Evolutionary conservation across 1,140 invertebrate genomes (phyloP).

Genomic region (Drosophila asahinai): DNA sequence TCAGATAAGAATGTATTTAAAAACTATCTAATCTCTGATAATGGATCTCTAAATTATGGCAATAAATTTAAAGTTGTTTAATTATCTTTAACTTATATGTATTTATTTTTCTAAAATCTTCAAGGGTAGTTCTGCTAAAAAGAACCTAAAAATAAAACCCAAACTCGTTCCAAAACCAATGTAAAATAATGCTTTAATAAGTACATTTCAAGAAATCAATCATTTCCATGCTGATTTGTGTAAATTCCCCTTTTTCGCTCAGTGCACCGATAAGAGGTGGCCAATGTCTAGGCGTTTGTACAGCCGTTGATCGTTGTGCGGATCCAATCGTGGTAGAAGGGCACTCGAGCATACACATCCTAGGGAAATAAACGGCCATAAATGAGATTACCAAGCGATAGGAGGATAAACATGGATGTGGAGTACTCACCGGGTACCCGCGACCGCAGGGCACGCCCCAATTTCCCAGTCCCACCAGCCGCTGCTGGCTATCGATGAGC

Average conservation of each 20-base stretch:
- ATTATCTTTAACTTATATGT: no score
- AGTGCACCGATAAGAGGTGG: conserved; percentile 14
- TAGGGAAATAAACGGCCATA: conserved; percentile 13
- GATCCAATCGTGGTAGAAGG: conserved; percentile 84
- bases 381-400: not conserved
- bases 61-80: no score
- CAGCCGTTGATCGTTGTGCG: conserved; percentile 72
- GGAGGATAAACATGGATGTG: not conserved
- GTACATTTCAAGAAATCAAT: not conserved
- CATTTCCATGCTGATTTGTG: not conserved
- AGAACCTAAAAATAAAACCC: not conserved
- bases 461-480: conserved; percentile 81
- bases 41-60: not conserved
- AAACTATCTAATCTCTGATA: not conserved
- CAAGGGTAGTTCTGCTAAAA: not conserved
- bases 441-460: conserved; percentile 87
- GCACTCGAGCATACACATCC: conserved; percentile 86
- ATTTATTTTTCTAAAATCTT: not conserved
- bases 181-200: not conserved
- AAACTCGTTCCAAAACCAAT: no score
- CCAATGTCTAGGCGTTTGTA: conserved; percentile 45
- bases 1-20: not conserved
- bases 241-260: not conserved
- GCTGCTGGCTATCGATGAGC: conserved; percentile 52
- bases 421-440: conserved; percentile 79